These are phyloP conservation scores for Pammene aurita DNA, from an alignment of 2,888 invertebrate genomes.

Conservation along the genomic window DNA sequence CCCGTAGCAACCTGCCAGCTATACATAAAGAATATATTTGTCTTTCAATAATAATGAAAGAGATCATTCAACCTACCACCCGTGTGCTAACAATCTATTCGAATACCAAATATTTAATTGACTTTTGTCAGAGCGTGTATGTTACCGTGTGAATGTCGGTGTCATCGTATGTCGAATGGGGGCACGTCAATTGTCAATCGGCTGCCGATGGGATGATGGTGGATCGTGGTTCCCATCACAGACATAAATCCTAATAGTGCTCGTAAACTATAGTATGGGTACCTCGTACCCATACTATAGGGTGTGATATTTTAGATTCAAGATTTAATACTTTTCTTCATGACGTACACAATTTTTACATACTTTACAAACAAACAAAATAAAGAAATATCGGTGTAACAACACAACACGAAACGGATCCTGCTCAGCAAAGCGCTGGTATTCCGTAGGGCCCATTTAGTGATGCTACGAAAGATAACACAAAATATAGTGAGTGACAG, in stretches of 20 bases:
- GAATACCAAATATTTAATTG: constrained; percentile 42
- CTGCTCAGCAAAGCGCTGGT: no score
- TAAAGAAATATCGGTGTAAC: no score
- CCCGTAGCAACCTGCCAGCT: background rate
- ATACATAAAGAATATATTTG: constrained; percentile 9
- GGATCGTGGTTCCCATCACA: constrained; percentile 60
- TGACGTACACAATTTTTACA: no score
- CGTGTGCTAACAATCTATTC: constrained; percentile 39
- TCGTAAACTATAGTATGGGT: background rate
- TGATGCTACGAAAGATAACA: no score
- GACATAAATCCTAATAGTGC: background rate
- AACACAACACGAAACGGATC: no score
- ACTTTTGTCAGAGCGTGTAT: constrained; percentile 30
- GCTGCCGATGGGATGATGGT: constrained; percentile 51
- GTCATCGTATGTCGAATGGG: constrained; percentile 61
- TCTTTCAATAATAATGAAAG: constrained; percentile 31
- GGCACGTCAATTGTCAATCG: constrained; percentile 71
- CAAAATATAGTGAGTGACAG: no score
- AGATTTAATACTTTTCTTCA: no score
- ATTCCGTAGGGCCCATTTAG: no score
- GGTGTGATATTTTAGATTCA: no score
- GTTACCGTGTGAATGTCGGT: constrained; percentile 70
- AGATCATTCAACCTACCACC: constrained; percentile 31
- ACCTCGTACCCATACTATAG: no score
- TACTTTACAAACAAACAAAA: no score